Evolutionary conservation across 2,113 vertebrate genomes (phyloP), one percentile per base, ranked within the genome.

Genomic region (Bostrychus sinensis): DNA sequence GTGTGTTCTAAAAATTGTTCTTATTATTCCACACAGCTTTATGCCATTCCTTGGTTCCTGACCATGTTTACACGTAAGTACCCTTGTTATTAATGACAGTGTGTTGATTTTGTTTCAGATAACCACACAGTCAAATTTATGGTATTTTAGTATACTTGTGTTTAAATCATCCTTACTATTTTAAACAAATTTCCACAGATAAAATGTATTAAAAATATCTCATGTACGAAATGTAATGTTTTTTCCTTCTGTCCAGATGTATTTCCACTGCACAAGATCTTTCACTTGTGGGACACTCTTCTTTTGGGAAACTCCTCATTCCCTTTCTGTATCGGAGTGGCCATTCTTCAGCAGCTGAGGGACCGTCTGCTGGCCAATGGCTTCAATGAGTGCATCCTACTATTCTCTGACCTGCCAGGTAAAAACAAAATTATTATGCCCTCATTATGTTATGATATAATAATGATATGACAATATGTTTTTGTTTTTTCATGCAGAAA

Each of bases 381-480:
- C 75, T 99, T 99, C 90, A 99, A 99, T 45, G 97, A 99, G 81
- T 99, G 97, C 85, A 99, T 99, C 87, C 94, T 99, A 7, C 95
- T 99, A 61, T 99, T 99, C 83, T 99, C 97, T 39, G 97, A 98
- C 78, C 92, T 99, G 82, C 97, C 97, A 91, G 97, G 97, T 98
- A 77, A 86, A 82, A 53, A 39, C 1, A 13, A 45, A 45, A 22
- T 3, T 22, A 1, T 7, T 7, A 20, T 11, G 7, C 5, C 7
- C 23, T 50, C 23, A 2, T 12, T 14, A 13, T 2, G 23, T 26
- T 8, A 16, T 16, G 13, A 50, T 11, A 7, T 16, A 22, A 50
- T 16, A 5, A 14, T 7, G 23, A 14, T 16, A 16, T 26, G 14
- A 7, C 5, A 16, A 28, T 7, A 1, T 26, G 16, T 26, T 62